Evolutionary conservation across 2,113 vertebrate genomes (phyloP).

Genomic region (Sylvietta virens): DNA sequence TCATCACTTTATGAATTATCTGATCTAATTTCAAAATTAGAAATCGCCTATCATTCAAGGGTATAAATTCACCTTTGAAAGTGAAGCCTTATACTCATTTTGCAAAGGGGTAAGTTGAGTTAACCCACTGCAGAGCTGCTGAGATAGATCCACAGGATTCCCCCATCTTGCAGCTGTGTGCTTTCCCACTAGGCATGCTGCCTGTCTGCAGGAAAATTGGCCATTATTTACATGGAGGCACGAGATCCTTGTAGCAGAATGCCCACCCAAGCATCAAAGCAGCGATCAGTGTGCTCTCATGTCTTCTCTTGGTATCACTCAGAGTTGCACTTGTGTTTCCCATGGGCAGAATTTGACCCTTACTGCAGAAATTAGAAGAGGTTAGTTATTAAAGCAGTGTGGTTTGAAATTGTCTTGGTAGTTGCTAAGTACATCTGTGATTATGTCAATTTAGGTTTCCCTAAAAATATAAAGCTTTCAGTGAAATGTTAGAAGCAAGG

Average conservation of each 20-base stretch:
- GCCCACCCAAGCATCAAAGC: neutral
- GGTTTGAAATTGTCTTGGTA: conserved; percentile 17
- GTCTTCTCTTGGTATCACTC: neutral
- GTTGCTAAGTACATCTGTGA: conserved; percentile 26
- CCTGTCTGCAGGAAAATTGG: neutral
- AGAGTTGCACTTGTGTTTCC: neutral
- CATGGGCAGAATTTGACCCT: neutral
- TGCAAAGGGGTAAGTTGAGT: neutral
- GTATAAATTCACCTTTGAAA: neutral
- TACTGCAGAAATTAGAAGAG: conserved; percentile 11
- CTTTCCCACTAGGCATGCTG: neutral
- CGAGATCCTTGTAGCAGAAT: neutral
- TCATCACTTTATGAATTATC: neutral
- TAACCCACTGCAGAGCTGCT: neutral
- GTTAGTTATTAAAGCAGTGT: neutral
- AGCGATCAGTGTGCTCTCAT: neutral
- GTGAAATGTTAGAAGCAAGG: neutral
- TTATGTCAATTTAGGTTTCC: conserved; percentile 19
- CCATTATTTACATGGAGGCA: conserved; percentile 8
- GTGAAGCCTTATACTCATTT: neutral
- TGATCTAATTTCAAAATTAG: neutral
- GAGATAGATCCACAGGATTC: neutral
- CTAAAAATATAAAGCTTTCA: neutral
- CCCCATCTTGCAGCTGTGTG: neutral
- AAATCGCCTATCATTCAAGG: neutral